Conservation (phyloP, 1,140 invertebrate genomes). For the Phymorhynchus buccinoides region DNA sequence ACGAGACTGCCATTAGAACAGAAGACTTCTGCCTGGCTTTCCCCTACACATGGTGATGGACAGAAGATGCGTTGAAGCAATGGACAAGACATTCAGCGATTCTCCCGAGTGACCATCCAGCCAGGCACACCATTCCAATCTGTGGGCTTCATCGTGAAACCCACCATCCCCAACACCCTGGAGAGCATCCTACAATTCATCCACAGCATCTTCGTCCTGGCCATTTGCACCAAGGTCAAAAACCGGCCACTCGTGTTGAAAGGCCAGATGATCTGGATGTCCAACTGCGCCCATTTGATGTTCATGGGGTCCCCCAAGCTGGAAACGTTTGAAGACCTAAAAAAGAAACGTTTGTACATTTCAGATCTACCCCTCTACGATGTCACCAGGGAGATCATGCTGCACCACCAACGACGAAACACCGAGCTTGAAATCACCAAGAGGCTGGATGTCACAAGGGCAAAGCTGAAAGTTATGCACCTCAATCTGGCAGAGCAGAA, state of each 20-base stretch:
- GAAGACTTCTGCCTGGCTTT: neutral
- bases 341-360: conserved; percentile 61
- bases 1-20: neutral
- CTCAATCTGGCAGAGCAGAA: conserved; percentile 71
- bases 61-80: neutral
- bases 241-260: neutral
- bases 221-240: neutral
- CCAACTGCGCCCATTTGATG: conserved; percentile 64
- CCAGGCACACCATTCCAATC: neutral
- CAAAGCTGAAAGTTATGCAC: conserved; percentile 71
- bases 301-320: conserved; percentile 73
- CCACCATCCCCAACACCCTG: neutral
- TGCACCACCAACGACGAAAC: conserved; percentile 70
- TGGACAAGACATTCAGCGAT: neutral
- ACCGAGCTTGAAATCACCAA: conserved; percentile 66
- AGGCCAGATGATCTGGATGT: conserved; percentile 68
- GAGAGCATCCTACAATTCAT: conserved; percentile 5
- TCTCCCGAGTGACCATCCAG: neutral
- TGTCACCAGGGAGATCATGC: conserved; percentile 72
- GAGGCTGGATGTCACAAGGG: conserved; percentile 73
- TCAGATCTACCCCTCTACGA: conserved; percentile 72
- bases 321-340: conserved; percentile 63
- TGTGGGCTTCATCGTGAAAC: neutral
- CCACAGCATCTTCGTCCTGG: conserved; percentile 15
- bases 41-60: neutral